Base-by-base conservation (phyloP, 1,140 invertebrate species). In the Aphelinus certus region DNA sequence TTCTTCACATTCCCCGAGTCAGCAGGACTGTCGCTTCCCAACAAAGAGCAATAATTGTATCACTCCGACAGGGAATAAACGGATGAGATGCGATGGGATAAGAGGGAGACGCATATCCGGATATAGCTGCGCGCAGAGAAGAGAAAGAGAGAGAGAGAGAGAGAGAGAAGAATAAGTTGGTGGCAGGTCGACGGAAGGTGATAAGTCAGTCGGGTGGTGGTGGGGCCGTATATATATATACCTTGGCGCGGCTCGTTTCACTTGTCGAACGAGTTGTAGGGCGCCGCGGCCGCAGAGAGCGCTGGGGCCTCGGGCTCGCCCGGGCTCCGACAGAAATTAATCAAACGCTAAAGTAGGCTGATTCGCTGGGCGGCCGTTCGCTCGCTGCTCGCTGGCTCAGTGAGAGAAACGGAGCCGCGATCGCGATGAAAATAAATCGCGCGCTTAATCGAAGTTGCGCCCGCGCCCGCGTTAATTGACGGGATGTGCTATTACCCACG, bases 211-310 rank as follows among this genome's bases (percentile, higher is more conserved):
- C 69, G 57, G 68, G 55, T 64, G 60, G 48, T 55, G 56, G 62
- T 47, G 56, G 47, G 64, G n/a, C n/a, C 42, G 45, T 45, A 66
- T 49, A 71, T 45, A 66, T 49, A 71, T 26, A 7, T 26, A 9
- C 66, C 53, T 73, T 67, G 67, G 63, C 74, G 58, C 26, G 26
- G 26, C 77, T 76, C 77, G 78, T 79, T 81, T 70, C 75, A 78
- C 78, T 78, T 80, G 80, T 81, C 79, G 81, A 83, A 83, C 80
- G 80, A 79, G 76, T 80, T 83, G 77, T 81, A 78, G 77, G 77
- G 76, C 70, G 73, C 76, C 80, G 4, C 51, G 51, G 26, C 26
- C 26, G 26, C 26, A 26, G 26, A 26, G 26, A 26, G 26, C 26
- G 26, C 26, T 26, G 26, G 26, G 26, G 26, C 26, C 26, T 26